phyloP scores from a whole-genome alignment of 1,140 invertebrate genomes.

The Bombus soroeensis region DNA sequence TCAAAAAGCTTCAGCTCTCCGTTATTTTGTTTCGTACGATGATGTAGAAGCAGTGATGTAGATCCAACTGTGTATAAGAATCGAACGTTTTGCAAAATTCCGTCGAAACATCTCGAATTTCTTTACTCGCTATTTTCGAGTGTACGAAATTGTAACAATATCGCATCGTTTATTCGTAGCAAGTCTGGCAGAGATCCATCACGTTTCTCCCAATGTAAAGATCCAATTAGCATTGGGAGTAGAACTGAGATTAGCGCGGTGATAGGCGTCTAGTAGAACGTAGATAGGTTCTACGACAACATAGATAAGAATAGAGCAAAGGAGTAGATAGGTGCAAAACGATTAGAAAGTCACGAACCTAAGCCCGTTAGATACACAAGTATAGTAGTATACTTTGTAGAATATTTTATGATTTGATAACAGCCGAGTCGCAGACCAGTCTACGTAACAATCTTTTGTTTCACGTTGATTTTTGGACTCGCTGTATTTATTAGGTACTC shows the following conservation, averaged over 20 bases:
- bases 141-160: too few species aligned
- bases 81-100: too few species aligned
- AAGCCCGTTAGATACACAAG: not conserved
- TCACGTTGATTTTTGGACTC: too few species aligned
- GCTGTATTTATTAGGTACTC: too few species aligned
- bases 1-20: too few species aligned
- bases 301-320: not conserved
- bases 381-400: not conserved
- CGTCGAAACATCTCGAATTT: too few species aligned
- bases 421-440: not conserved
- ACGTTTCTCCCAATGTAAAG: not conserved
- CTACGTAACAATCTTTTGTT: not conserved
- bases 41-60: too few species aligned
- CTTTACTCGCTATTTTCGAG: too few species aligned
- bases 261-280: not conserved
- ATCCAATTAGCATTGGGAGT: not conserved
- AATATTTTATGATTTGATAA: not conserved
- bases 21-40: too few species aligned
- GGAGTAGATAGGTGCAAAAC: not conserved
- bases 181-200: not conserved
- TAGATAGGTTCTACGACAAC: not conserved
- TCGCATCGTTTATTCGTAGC: too few species aligned
- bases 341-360: slow-evolving; percentile 5
- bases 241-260: not conserved
- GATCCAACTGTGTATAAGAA: too few species aligned